phyloP scores from a whole-genome alignment of 35 echinoderm and acorn worm species.

The Diadema setosum region DNA sequence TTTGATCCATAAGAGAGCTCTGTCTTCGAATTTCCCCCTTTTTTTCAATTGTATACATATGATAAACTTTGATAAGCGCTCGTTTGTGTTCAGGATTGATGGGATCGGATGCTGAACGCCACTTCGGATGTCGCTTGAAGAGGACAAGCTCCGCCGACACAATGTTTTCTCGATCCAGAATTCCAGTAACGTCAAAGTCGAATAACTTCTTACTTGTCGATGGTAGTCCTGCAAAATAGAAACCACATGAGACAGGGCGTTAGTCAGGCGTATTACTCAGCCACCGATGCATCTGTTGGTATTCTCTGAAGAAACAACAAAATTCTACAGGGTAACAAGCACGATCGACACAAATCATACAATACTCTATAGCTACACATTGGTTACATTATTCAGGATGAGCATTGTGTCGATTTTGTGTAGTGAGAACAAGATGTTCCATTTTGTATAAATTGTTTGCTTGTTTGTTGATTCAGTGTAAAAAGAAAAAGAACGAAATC shows the following conservation, averaged over 20 bases:
- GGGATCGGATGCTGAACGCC: neutral
- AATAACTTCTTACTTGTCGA: neutral
- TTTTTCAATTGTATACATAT: conserved; percentile 29
- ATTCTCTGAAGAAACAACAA: no score
- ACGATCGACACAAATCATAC: no score
- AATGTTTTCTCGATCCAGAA: conserved; percentile 45
- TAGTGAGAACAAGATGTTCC: no score
- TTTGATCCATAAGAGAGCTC: conserved; percentile 22
- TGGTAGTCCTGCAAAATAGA: neutral
- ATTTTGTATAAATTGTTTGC: no score
- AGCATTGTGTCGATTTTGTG: no score
- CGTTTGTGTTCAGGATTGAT: neutral
- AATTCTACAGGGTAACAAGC: no score
- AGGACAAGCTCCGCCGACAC: conserved; percentile 47
- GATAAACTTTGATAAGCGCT: neutral
- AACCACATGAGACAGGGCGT: neutral
- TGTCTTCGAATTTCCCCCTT: neutral
- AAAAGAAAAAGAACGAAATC: no score
- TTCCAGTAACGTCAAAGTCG: conserved; percentile 37
- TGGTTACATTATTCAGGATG: no score
- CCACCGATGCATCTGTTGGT: no score
- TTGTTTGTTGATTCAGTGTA: no score
- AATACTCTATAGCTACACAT: no score
- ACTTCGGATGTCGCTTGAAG: conserved; percentile 30
- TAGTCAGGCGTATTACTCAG: no score